Evolutionary conservation across 2,888 invertebrate genomes (phyloP).

Genomic region (Diadegma fenestrale): DNA sequence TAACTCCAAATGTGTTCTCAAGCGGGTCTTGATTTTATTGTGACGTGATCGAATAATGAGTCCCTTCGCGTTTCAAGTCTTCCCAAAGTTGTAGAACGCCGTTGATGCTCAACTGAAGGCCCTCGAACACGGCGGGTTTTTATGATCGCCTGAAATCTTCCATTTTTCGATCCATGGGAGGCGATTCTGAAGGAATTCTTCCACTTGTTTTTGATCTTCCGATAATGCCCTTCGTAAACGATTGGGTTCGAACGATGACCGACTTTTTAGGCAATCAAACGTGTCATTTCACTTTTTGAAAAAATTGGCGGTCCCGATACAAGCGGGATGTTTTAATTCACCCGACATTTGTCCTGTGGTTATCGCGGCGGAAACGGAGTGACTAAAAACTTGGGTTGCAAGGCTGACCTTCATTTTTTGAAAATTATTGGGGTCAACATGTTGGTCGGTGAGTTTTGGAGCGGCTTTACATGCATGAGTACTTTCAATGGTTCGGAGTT

Average conservation of each 20-base stretch:
- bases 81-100: slow-evolving; percentile 69
- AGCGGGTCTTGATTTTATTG: slow-evolving; percentile 72
- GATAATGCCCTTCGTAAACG: slow-evolving; percentile 63
- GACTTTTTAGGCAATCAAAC: slow-evolving; percentile 72
- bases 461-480: neutral
- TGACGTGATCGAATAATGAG: slow-evolving; percentile 67
- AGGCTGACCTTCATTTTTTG: slow-evolving; percentile 72
- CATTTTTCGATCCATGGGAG: slow-evolving; percentile 62
- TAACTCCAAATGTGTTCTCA: slow-evolving; percentile 72
- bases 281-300: slow-evolving; percentile 69
- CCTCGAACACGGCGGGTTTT: slow-evolving; percentile 71
- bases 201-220: slow-evolving; percentile 51
- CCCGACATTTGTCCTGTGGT: slow-evolving; percentile 62
- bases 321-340: slow-evolving; percentile 60
- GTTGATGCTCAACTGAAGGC: slow-evolving; percentile 68
- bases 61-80: slow-evolving; percentile 61
- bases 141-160: slow-evolving; percentile 32
- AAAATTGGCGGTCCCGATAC: slow-evolving; percentile 70
- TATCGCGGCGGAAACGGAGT: slow-evolving; percentile 67
- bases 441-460: slow-evolving; percentile 47
- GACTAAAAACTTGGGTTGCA: slow-evolving; percentile 74
- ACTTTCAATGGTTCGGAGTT: neutral
- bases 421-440: slow-evolving; percentile 56
- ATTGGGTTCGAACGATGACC: slow-evolving; percentile 54
- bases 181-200: slow-evolving; percentile 60